Evolutionary conservation across 2,113 vertebrate genomes (phyloP).

Genomic region (Chascanopsetta lugubris): DNA sequence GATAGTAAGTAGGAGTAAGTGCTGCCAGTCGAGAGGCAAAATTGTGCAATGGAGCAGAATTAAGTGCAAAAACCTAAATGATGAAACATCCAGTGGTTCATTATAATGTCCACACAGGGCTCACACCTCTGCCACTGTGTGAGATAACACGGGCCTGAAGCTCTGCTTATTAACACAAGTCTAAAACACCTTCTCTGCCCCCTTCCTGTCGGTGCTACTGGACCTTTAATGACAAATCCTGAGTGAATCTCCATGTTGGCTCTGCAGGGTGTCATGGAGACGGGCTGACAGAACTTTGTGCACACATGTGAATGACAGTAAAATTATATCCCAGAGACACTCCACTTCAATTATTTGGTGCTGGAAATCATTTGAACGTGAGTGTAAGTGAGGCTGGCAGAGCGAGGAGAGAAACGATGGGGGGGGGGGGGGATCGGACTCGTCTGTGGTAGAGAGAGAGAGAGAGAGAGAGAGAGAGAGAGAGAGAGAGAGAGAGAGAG

Average conservation of each 20-base stretch:
- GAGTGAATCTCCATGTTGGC: constrained; percentile 35
- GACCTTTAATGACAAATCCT: constrained; percentile 25
- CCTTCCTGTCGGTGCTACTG: not conserved
- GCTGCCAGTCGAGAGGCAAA: no score
- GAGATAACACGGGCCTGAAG: no score
- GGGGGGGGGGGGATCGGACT: constrained; percentile 10
- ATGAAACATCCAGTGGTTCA: no score
- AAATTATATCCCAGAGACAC: constrained; percentile 49
- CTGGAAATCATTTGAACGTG: constrained; percentile 36
- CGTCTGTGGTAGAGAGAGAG: constrained; percentile 55
- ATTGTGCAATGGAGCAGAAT: no score
- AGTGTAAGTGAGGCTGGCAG: constrained; percentile 37
- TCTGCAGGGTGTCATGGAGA: constrained; percentile 25
- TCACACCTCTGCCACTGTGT: no score
- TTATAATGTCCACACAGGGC: no score
- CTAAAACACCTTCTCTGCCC: not conserved
- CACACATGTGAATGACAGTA: constrained; percentile 17
- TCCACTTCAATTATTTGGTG: constrained; percentile 47
- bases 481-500: constrained; percentile 50
- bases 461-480: not conserved
- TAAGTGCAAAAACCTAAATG: no score
- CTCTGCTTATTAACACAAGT: no score
- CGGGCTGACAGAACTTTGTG: constrained; percentile 21
- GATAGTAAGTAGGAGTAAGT: no score
- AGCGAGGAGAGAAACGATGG: constrained; percentile 27